Conservation (phyloP, 2,113 vertebrate species). For the Tragelaphus buxtoni region DNA sequence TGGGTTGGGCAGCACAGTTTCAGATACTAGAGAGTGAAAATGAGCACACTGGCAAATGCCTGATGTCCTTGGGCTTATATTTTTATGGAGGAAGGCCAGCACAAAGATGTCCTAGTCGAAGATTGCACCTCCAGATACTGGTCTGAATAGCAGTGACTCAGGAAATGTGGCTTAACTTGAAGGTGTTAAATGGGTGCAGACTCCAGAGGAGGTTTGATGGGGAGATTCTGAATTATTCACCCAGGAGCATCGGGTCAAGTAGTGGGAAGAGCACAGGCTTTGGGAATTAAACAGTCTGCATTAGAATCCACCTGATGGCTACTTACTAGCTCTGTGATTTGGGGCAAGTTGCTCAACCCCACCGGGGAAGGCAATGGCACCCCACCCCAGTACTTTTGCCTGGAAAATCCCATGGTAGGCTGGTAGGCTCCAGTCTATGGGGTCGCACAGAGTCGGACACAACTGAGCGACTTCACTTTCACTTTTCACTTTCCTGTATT, state of each 20-base stretch:
- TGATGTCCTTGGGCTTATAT: not conserved
- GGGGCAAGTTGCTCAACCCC: not conserved
- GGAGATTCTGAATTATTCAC: not conserved
- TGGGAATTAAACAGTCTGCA: not conserved
- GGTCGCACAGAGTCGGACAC: no score
- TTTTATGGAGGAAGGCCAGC: not conserved
- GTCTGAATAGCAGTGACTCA: not conserved
- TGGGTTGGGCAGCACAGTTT: not conserved
- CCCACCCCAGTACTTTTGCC: no score
- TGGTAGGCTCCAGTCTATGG: no score
- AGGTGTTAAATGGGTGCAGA: not conserved
- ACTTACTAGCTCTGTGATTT: not conserved
- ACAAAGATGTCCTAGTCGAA: not conserved
- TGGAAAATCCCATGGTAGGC: no score
- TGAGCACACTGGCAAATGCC: not conserved
- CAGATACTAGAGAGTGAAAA: not conserved
- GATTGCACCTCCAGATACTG: not conserved
- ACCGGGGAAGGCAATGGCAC: no score
- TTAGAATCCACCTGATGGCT: not conserved
- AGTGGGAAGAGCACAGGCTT: not conserved
- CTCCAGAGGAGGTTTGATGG: not conserved
- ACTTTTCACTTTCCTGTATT: no score
- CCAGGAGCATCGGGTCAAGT: not conserved
- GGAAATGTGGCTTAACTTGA: not conserved
- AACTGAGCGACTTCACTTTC: no score